Evolutionary conservation across 30 jellyfish, hydroid and myxozoan species (phyloP), one percentile per base, ranked within the genome.

Genomic region (Pelagia noctiluca): DNA sequence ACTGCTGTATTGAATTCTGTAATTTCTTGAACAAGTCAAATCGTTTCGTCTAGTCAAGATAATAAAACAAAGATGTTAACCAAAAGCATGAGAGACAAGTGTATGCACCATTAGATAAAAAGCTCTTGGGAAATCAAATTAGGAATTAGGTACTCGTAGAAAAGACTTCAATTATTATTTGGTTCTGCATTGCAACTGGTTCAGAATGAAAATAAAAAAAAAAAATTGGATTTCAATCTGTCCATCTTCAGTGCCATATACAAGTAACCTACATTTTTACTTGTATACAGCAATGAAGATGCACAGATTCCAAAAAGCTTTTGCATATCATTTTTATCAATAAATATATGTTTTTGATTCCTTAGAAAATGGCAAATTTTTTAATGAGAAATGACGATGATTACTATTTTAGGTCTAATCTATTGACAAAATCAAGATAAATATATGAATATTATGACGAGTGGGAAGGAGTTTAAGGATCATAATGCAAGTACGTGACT

Each of bases 11-110:
- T 0, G 95, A 70, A 29, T 85, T 61, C 61, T 95, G 99, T 23
- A 84, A 80, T 76, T 95, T 95, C 74, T 82, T 76, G 82, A 95
- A 89, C 46, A 95, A 76, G 29, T 54, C 96, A 83, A 84, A 69
- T 25, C 99, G 96, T 25, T 85, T 84, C 22, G 53, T 78, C 99
- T 94, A 71, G 1, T 37, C 47, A 50, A 30, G 42, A 24, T 31
- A 2, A 54, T 16, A 72, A 19, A 22, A 38, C 22, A 18, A 46
- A 42, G 13, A 36, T 31, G 34, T 22, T 25, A 18, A 8, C 5
- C 26, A 67, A 22, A 21, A 13, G 26, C n/a, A 18, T 23, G 13
- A 29, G 71, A 5, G 18, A 3, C 8, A 23, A 18, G 12, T 25
- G 8, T 3, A 67, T 13, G 35, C 22, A 60, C 35, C 22, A 22